Evolutionary conservation across 2,113 vertebrate genomes (phyloP).

Genomic region (Carassius gibelio): DNA sequence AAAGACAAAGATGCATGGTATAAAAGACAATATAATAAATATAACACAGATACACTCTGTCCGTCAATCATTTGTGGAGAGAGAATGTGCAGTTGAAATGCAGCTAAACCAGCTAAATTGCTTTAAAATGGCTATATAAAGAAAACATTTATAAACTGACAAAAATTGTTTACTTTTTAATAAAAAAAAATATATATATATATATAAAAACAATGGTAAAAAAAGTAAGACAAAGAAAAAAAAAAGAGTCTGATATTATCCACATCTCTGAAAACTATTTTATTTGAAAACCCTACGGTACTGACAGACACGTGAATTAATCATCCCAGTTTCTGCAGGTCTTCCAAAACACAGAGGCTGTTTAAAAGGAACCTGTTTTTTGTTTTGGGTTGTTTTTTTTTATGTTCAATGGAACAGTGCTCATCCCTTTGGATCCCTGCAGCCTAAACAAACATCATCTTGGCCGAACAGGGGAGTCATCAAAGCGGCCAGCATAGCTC

Average conservation of each 20-base stretch:
- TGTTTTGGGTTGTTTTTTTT: slow-evolving; percentile 6
- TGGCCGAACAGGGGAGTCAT: slow-evolving; percentile 48
- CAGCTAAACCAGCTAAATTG: not conserved
- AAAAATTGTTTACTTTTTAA: not conserved
- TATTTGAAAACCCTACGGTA: slow-evolving; percentile 10
- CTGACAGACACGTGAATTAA: slow-evolving; percentile 32
- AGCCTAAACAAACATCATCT: slow-evolving; percentile 51
- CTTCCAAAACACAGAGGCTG: slow-evolving; percentile 28
- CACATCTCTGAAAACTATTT: not conserved
- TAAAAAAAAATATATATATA: too few relatives aligned
- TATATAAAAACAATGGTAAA: too few relatives aligned
- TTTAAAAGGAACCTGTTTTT: slow-evolving; percentile 29
- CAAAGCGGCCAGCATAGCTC: slow-evolving; percentile 48
- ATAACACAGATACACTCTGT: not conserved
- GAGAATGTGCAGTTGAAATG: not conserved
- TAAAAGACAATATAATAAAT: not conserved
- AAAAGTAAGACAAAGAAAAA: not conserved
- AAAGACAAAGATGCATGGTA: not conserved
- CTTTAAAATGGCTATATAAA: not conserved
- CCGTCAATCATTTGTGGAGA: not conserved
- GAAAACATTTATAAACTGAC: not conserved
- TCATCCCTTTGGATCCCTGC: slow-evolving; percentile 38
- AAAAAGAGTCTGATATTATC: not conserved
- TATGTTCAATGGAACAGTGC: slow-evolving; percentile 40
- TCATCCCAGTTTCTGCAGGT: slow-evolving; percentile 7